These are phyloP conservation scores for Pseudorectes ferrugineus DNA, from an alignment of 2,113 vertebrate species.

Conservation along the genomic window DNA sequence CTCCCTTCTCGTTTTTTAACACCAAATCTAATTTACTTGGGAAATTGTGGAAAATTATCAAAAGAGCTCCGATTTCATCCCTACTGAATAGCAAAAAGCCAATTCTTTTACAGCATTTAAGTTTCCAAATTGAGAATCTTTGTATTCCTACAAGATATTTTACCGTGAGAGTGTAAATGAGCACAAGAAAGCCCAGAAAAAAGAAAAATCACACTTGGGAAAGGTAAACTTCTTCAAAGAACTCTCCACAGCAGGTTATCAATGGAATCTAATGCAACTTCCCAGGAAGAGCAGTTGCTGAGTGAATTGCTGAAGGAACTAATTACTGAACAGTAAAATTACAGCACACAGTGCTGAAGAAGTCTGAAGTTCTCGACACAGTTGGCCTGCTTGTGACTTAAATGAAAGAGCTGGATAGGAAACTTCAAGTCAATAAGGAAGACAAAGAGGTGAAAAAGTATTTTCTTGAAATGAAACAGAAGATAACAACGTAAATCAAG, in stretches of 20 bases:
- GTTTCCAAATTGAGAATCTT: neutral
- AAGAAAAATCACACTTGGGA: neutral
- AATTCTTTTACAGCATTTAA: neutral
- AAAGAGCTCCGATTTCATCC: neutral
- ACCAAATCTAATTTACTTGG: neutral
- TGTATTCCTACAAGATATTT: neutral
- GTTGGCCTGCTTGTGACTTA: neutral
- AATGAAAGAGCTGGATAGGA: neutral
- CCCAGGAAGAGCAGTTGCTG: neutral
- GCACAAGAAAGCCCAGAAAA: neutral
- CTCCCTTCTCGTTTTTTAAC: neutral
- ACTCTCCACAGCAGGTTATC: neutral
- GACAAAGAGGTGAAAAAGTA: neutral
- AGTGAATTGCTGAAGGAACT: slow-evolving; percentile 15
- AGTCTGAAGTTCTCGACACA: neutral
- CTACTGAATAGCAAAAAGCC: neutral
- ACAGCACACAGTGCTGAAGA: neutral
- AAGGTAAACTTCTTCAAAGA: slow-evolving; percentile 34
- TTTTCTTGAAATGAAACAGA: neutral
- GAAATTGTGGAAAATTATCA: neutral
- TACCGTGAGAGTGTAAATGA: neutral
- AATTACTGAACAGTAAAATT: neutral
- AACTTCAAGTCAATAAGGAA: neutral
- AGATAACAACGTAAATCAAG: neutral
- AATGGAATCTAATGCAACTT: neutral